Evolutionary conservation across 2,888 invertebrate genomes (phyloP).

Genomic region (Tetrapedia diversipes): DNA sequence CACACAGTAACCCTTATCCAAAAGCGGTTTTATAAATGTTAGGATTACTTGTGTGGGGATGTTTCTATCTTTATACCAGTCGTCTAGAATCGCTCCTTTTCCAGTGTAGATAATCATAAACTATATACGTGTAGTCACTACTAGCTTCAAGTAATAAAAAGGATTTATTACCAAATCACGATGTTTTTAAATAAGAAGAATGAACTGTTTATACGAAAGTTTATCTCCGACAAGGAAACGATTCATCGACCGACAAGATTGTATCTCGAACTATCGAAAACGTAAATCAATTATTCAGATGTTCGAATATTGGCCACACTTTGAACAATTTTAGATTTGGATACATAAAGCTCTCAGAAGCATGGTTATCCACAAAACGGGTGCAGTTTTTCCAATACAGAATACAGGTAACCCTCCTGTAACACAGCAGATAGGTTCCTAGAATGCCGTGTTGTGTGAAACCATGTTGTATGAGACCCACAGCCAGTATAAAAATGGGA

Average conservation of each 20-base stretch:
- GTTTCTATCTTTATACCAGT: neutral
- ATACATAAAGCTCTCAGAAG: too few species aligned
- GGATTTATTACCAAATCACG: conserved; percentile 3
- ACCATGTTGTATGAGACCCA: too few species aligned
- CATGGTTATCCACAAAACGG: too few species aligned
- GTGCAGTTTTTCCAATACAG: too few species aligned
- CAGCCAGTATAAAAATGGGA: too few species aligned
- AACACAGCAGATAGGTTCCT: too few species aligned
- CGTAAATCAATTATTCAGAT: neutral
- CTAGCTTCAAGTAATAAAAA: neutral
- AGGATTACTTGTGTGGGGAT: neutral
- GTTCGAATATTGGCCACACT: neutral
- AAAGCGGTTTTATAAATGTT: neutral
- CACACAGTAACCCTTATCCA: conserved; percentile 4
- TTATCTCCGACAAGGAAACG: neutral
- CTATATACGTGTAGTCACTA: neutral
- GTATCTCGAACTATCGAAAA: neutral
- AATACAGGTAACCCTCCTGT: too few species aligned
- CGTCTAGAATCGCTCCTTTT: neutral
- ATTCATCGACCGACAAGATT: conserved; percentile 4
- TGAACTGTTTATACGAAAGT: neutral
- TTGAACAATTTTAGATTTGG: neutral
- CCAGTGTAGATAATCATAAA: neutral
- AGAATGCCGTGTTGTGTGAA: too few species aligned
- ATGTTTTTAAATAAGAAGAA: neutral